phyloP scores from a whole-genome alignment of 2,113 vertebrate genomes.

The Gobiocypris rarus region DNA sequence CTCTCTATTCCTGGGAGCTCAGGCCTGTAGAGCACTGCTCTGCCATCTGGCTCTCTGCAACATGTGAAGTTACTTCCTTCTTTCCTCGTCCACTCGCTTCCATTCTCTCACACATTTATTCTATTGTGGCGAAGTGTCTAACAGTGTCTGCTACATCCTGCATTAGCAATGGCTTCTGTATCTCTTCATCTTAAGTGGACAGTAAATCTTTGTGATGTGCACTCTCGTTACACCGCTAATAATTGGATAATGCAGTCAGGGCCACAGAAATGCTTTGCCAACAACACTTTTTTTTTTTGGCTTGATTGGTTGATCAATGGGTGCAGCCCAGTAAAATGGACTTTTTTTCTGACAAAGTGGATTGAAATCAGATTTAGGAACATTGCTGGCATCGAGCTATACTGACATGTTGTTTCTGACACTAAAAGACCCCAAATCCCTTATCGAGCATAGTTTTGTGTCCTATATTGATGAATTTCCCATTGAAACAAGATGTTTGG shows the following conservation, averaged over 20 bases:
- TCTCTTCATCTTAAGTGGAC: slow-evolving; percentile 49
- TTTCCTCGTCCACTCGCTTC: not conserved
- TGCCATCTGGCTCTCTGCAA: not conserved
- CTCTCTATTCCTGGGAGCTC: slow-evolving; percentile 29
- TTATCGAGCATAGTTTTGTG: not conserved
- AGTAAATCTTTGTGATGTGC: slow-evolving; percentile 43
- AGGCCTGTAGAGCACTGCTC: slow-evolving; percentile 15
- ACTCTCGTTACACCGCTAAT: slow-evolving; percentile 34
- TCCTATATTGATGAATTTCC: not conserved
- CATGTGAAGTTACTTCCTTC: not conserved
- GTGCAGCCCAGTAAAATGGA: slow-evolving; percentile 36
- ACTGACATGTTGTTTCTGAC: slow-evolving; percentile 17
- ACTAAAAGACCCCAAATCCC: not conserved
- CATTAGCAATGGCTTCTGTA: slow-evolving; percentile 30
- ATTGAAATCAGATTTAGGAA: slow-evolving; percentile 33
- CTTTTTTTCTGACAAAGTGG: slow-evolving; percentile 44
- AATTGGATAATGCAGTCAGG: slow-evolving; percentile 46
- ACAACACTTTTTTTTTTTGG: not conserved
- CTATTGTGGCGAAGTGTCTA: slow-evolving; percentile 27
- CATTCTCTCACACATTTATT: slow-evolving; percentile 34
- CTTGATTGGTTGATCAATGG: slow-evolving; percentile 37
- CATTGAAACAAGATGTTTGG: not conserved
- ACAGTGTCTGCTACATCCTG: not conserved
- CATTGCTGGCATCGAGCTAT: not conserved
- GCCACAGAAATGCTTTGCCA: slow-evolving; percentile 42